Evolutionary conservation across 2,113 vertebrate species (phyloP).

Genomic region (Nothoprocta pentlandii): DNA sequence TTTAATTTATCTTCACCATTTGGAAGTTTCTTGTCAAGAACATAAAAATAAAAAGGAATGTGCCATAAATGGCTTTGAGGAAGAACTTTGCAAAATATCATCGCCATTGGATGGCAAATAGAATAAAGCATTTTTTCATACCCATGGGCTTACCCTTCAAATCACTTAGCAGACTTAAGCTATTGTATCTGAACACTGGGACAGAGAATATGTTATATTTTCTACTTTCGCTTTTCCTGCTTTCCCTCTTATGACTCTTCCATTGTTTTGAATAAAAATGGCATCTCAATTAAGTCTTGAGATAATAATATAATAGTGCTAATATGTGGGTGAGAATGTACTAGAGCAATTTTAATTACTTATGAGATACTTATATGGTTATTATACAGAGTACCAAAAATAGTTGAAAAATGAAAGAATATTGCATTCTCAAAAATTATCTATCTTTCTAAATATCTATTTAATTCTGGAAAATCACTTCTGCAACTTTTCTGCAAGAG

Average conservation of each 20-base stretch:
- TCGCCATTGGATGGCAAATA: background rate
- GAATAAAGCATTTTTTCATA: constrained; percentile 5
- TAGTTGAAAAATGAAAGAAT: background rate
- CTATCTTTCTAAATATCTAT: rapidly evolving
- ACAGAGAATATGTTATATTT: background rate
- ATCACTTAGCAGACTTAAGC: background rate
- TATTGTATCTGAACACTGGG: background rate
- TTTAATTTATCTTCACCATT: background rate
- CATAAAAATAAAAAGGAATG: background rate
- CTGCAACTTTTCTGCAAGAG: background rate
- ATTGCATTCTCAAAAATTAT: background rate
- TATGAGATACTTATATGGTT: background rate
- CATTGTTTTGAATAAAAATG: background rate
- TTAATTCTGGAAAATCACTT: background rate
- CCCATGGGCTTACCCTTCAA: background rate
- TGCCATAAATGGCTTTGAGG: background rate
- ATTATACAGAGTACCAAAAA: background rate
- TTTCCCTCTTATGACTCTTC: background rate
- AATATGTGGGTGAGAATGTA: background rate
- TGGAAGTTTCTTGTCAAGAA: background rate
- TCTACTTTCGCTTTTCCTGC: background rate
- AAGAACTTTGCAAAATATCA: background rate
- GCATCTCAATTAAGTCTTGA: background rate
- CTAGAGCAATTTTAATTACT: background rate
- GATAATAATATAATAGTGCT: background rate